Evolutionary conservation across 2,888 invertebrate genomes (phyloP), one percentile per base, ranked within the genome.

Genomic region (Ametastegia equiseti): DNA sequence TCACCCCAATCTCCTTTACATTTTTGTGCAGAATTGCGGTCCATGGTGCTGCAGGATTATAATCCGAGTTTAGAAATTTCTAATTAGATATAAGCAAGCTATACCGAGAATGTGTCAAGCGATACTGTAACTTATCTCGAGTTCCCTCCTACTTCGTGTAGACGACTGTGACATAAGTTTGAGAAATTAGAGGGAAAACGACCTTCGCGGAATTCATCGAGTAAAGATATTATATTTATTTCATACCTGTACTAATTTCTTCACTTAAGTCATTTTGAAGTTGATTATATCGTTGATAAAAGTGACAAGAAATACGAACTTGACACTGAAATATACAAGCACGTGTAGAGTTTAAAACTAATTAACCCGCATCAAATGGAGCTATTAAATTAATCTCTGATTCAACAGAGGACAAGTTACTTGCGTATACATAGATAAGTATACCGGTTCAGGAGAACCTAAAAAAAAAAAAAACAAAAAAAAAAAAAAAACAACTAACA

Each of bases 51-150:
- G 7, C 63, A n/a, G n/a, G n/a, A n/a, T n/a, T n/a, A n/a, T n/a
- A n/a, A n/a, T n/a, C n/a, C n/a, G n/a, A n/a, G n/a, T n/a, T n/a
- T n/a, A n/a, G n/a, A n/a, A n/a, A 33, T 19, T 3, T 67, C 65
- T 67, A 67, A 67, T 67, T 67, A 67, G 65, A 39, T 67, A n/a
- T n/a, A n/a, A n/a, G n/a, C n/a, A 39, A 67, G 65, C 65, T 67
- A 36, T 19, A 13, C 5, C 19, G 19, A 67, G 39, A 67, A 67
- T n/a, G 65, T 67, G 65, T 67, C 36, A 67, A 67, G 65, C n/a
- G n/a, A n/a, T 67, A 39, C 23, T 23, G 4, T 19, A 27, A 67
- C 11, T 67, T 67, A 67, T 67, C 65, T 67, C 19, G 11, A 39
- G 39, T 11, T 2, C n/a, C 39, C 4, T 67, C n/a, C n/a, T n/a